Evolutionary conservation across 2,888 invertebrate species (phyloP), one percentile per base, ranked within the genome.

Genomic region (Meghimatium bilineatum): DNA sequence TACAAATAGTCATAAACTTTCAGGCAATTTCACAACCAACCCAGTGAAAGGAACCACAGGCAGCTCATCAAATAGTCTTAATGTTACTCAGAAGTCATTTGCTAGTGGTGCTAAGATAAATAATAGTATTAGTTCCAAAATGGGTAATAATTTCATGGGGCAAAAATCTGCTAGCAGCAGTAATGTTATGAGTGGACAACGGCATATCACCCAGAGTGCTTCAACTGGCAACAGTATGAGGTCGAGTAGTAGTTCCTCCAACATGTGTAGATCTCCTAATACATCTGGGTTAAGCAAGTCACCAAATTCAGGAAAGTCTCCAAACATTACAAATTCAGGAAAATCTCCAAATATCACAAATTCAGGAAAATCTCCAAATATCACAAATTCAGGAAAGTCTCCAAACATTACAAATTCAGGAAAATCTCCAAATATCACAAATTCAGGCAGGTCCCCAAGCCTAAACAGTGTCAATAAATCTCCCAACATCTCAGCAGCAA

Each of bases 241-340:
- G 23, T 38, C 72, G 6, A 29, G 71, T 34, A n/a, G 29, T 29
- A 78, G n/a, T 36, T 78, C 83, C 1, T 71, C 78, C 52, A 83
- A 29, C 49, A n/a, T 74, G 23, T 78, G 63, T 72, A 69, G 71
- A 32, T 76, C 84, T 26, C 77, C 84, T n/a, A 84, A 71, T 29
- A 52, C 80, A 56, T 75, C 79, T 44, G 52, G 76, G 26, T n/a
- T 80, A 34, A 80, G 76, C 14, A 84, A 84, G 38, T 84, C 84
- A 38, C 84, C 84, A 38, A 84, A 52, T 76, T 34, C 85, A 26
- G 56, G 75, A 36, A 77, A 74, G 34, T 85, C 85, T 23, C 78
- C 82, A 32, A 81, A 69, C 56, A 36, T 79, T 6, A 44, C 63
- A 10, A 71, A 79, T 49, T 29, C 86, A 38, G 83, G 60, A 56